phyloP scores from a whole-genome alignment of 2,797 vertebrate genomes.

The Falco cherrug region DNA sequence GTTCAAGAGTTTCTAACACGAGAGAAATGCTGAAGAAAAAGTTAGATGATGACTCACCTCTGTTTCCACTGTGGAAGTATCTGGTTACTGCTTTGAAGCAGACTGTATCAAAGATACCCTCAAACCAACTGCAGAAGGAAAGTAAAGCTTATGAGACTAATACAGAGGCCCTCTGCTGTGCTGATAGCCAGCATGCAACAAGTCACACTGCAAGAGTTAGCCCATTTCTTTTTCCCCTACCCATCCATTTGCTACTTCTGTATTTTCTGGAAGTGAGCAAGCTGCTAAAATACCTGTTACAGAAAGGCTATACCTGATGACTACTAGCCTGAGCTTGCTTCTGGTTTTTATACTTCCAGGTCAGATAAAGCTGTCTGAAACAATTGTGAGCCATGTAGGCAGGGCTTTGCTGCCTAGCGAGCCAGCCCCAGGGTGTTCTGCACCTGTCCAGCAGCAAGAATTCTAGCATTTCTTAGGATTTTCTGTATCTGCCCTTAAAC shows the following conservation, averaged over 20 bases:
- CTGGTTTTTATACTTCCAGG: accelerated
- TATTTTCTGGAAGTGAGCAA: background rate
- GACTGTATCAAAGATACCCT: background rate
- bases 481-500: background rate
- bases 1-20: accelerated
- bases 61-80: accelerated
- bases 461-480: background rate
- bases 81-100: background rate
- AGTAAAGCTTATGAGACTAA: background rate
- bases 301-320: background rate
- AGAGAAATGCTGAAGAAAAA: background rate
- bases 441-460: background rate
- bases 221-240: no score
- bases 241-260: background rate
- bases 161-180: accelerated
- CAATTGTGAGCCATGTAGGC: accelerated
- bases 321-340: background rate
- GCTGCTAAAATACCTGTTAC: background rate
- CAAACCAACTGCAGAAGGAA: background rate
- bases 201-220: background rate
- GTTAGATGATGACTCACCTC: background rate
- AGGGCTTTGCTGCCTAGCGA: accelerated
- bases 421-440: background rate
- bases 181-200: accelerated
- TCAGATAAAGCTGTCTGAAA: background rate